A percentile compares a stretch with the other conserved stretches of the same genome.
Evolutionary conservation across 2,113 vertebrate genomes (phyloP).

Genomic region (Zosterops borbonicus): DNA sequence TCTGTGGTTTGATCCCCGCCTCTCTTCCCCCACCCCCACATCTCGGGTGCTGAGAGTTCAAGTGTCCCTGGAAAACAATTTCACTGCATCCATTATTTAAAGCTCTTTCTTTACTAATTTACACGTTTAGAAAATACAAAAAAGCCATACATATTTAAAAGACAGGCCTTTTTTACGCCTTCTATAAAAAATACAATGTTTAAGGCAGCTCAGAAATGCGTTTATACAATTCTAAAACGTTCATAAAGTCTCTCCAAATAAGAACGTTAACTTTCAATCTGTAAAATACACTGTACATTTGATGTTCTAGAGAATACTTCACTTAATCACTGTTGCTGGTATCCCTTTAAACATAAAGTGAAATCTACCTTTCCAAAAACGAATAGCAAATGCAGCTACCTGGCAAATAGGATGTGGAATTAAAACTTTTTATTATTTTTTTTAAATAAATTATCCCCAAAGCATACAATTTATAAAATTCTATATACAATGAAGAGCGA

Average conservation of each 20-base stretch:
- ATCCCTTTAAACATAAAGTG: slow-evolving; percentile 81
- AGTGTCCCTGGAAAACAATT: slow-evolving; percentile 62
- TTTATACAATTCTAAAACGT: slow-evolving; percentile 90
- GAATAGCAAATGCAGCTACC: slow-evolving; percentile 49
- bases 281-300: slow-evolving; percentile 91
- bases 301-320: slow-evolving; percentile 69
- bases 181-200: slow-evolving; percentile 92
- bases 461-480: slow-evolving; percentile 85
- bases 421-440: slow-evolving; percentile 73
- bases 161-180: slow-evolving; percentile 83
- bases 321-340: slow-evolving; percentile 60
- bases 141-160: slow-evolving; percentile 81
- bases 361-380: slow-evolving; percentile 73
- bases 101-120: slow-evolving; percentile 81
- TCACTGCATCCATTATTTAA: slow-evolving; percentile 70
- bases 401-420: slow-evolving; percentile 49
- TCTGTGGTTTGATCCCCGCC: neutral
- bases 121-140: slow-evolving; percentile 80
- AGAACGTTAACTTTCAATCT: slow-evolving; percentile 87
- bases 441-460: slow-evolving; percentile 93
- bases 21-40: neutral
- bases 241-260: slow-evolving; percentile 90
- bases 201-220: slow-evolving; percentile 90
- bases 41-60: slow-evolving; percentile 31
- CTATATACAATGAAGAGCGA: slow-evolving; percentile 84